A percentile compares a stretch with the other conserved stretches of the same genome.
Evolutionary conservation across 2,888 invertebrate species (phyloP).

Genomic region (Athrips mouffetella): DNA sequence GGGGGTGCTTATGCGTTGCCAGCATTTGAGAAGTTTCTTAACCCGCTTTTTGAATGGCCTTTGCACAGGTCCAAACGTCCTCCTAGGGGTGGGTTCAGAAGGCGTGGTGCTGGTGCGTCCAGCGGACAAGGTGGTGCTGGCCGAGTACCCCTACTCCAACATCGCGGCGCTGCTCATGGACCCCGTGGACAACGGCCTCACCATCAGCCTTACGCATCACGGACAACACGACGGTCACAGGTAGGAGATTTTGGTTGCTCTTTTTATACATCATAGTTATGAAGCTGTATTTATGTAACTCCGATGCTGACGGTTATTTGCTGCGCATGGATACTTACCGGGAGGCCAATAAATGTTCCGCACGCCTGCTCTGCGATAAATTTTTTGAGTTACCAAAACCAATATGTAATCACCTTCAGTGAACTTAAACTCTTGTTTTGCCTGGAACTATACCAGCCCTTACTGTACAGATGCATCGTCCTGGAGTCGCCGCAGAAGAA

Average conservation of each 20-base stretch:
- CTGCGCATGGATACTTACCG: no score
- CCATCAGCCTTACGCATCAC: slow-evolving; percentile 89
- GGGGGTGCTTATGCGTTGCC: no score
- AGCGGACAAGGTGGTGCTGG: slow-evolving; percentile 93
- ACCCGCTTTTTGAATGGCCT: neutral
- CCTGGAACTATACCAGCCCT: neutral
- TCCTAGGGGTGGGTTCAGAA: slow-evolving; percentile 93
- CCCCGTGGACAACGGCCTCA: slow-evolving; percentile 94
- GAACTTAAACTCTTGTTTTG: no score
- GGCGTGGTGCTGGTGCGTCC: slow-evolving; percentile 94
- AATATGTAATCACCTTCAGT: no score
- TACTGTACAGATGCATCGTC: slow-evolving; percentile 89
- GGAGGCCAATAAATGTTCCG: no score
- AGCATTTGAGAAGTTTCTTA: no score
- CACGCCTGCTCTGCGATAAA: no score
- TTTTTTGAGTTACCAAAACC: no score
- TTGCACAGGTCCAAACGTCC: slow-evolving; percentile 68
- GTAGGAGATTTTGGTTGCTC: slow-evolving; percentile 43
- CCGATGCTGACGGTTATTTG: no score
- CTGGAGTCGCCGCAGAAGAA: slow-evolving; percentile 93
- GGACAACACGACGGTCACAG: slow-evolving; percentile 76
- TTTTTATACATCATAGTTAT: no score
- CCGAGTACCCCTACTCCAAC: slow-evolving; percentile 93
- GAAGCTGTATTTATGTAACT: no score
- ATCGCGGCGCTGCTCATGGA: slow-evolving; percentile 94